Evolutionary conservation across 92 coral and sea anemone genomes (phyloP).

Genomic region (Epizoanthus illoricatus): DNA sequence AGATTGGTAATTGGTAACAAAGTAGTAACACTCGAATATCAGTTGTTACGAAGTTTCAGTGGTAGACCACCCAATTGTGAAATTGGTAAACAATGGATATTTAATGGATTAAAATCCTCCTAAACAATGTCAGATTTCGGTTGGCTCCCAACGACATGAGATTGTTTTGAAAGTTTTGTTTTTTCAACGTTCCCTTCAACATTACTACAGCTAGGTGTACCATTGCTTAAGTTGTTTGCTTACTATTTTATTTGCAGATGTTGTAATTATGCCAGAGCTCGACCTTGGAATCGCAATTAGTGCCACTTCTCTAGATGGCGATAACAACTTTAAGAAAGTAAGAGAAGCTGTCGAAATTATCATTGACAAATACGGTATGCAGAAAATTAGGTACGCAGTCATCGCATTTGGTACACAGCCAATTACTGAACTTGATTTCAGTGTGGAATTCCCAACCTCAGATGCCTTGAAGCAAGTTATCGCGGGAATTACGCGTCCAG

Average conservation of each 20-base stretch:
- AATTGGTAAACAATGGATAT: too few species aligned
- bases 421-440: neutral
- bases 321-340: constrained; percentile 12
- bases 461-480: constrained; percentile 9
- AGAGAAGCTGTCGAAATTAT: constrained; percentile 20
- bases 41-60: too few species aligned
- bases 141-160: too few species aligned
- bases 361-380: constrained; percentile 25
- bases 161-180: too few species aligned
- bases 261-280: constrained; percentile 24
- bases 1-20: too few species aligned
- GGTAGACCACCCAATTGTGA: too few species aligned
- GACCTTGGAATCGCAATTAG: constrained; percentile 29
- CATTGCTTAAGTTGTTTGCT: neutral
- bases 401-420: constrained; percentile 13
- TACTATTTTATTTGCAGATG: neutral
- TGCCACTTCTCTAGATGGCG: constrained; percentile 1
- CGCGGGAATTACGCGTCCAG: neutral
- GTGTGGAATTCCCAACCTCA: neutral
- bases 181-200: too few species aligned
- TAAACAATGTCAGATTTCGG: too few species aligned
- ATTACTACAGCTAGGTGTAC: neutral
- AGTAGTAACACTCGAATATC: too few species aligned
- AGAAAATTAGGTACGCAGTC: constrained; percentile 26
- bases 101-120: too few species aligned